Conservation (phyloP, 2,888 invertebrate species). For the Hemaris fuciformis region DNA sequence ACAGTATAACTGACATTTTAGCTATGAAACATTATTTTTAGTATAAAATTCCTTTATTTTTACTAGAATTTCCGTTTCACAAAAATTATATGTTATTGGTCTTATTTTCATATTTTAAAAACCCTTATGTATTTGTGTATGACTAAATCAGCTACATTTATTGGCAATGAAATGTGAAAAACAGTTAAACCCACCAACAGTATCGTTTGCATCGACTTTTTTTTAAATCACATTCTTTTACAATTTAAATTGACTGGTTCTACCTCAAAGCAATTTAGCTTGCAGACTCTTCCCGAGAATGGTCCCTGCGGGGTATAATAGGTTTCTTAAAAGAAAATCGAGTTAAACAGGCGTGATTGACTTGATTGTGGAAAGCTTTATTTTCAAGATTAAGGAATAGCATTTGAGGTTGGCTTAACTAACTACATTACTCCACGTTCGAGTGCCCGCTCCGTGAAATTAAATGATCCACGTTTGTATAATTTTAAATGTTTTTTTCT, state of each 20-base stretch:
- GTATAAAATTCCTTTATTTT: too few relatives aligned
- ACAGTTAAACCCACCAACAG: not conserved
- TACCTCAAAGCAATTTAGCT: constrained; percentile 66
- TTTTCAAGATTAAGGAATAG: constrained; percentile 49
- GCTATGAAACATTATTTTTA: too few relatives aligned
- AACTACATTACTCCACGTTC: constrained; percentile 26
- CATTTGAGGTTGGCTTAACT: constrained; percentile 26
- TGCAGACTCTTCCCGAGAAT: constrained; percentile 52
- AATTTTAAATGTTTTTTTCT: constrained; percentile 7
- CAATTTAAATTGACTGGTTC: constrained; percentile 74
- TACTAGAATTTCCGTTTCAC: too few relatives aligned
- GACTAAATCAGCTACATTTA: not conserved
- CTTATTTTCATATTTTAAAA: not conserved
- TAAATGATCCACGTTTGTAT: constrained; percentile 10
- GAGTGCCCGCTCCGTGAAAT: constrained; percentile 10
- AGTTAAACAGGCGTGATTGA: constrained; percentile 74
- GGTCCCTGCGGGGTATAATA: constrained; percentile 72
- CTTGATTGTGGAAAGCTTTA: constrained; percentile 65
- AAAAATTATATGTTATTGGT: too few relatives aligned
- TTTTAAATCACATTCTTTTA: constrained; percentile 67
- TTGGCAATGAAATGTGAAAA: not conserved
- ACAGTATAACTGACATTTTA: too few relatives aligned
- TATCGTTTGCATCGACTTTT: constrained; percentile 61
- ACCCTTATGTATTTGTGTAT: not conserved
- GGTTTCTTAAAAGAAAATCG: constrained; percentile 73